Evolutionary conservation across 30 jellyfish, hydroid and myxozoan species (phyloP).

Genomic region (Aurelia aurita): DNA sequence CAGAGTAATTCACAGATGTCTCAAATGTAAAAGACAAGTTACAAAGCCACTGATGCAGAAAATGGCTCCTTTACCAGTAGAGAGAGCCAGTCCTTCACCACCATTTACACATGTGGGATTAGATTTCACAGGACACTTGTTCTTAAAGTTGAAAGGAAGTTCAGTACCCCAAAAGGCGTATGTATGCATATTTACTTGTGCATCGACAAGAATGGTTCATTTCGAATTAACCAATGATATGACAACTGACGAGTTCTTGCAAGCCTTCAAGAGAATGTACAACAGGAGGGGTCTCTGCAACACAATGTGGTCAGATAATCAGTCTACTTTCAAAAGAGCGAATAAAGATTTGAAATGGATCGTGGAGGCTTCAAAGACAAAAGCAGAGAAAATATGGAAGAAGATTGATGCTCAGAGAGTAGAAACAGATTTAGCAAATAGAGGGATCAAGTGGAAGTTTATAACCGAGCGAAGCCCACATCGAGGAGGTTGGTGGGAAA

Average conservation of each 20-base stretch:
- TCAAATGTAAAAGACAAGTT: constrained; percentile 12
- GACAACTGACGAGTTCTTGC: too few relatives aligned
- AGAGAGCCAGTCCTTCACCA: constrained; percentile 5
- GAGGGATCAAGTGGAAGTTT: constrained; percentile 21
- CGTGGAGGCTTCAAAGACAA: not conserved
- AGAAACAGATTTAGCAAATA: constrained; percentile 23
- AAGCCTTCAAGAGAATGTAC: too few relatives aligned
- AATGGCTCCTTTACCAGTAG: constrained; percentile 9
- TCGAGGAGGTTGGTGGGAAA: too few relatives aligned
- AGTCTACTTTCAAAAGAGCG: too few relatives aligned
- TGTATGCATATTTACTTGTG: not conserved
- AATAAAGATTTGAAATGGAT: too few relatives aligned
- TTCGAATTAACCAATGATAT: too few relatives aligned
- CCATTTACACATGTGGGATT: not conserved
- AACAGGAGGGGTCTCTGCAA: too few relatives aligned
- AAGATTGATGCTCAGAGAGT: constrained; percentile 15
- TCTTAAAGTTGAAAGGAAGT: constrained; percentile 8
- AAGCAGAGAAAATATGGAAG: constrained; percentile 10
- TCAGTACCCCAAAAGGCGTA: not conserved
- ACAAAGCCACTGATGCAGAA: constrained; percentile 20
- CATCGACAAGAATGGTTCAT: too few relatives aligned
- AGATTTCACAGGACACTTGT: constrained; percentile 10
- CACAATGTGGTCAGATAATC: too few relatives aligned
- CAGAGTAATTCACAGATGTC: not conserved
- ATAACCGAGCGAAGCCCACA: constrained; percentile 6